A percentile compares a stretch with the other conserved stretches of the same genome.
phyloP scores from a whole-genome alignment of 2,888 invertebrate genomes.

The Tridacna gigas region DNA sequence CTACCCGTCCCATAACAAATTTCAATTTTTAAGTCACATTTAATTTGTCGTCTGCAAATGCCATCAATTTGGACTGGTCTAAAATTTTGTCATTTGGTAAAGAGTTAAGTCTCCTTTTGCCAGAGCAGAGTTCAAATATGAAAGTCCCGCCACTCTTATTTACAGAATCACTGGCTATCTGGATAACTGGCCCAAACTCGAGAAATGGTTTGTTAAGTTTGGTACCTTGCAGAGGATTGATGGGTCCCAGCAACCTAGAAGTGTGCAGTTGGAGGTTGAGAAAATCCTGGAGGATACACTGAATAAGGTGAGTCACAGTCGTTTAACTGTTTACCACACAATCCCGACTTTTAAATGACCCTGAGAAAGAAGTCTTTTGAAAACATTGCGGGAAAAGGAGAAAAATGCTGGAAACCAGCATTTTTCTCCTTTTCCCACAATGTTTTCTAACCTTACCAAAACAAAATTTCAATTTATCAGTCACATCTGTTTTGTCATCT shows the following conservation, averaged over 20 bases:
- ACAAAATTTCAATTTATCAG: too few species aligned
- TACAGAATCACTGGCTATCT: constrained; percentile 81
- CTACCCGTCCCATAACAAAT: too few species aligned
- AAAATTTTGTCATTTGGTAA: too few species aligned
- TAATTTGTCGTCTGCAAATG: too few species aligned
- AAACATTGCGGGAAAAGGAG: neutral
- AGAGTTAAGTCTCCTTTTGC: too few species aligned
- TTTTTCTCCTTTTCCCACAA: neutral
- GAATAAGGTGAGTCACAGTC: constrained; percentile 74
- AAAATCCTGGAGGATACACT: constrained; percentile 82
- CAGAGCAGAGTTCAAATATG: too few species aligned
- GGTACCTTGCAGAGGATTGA: constrained; percentile 81
- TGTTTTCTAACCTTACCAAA: too few species aligned
- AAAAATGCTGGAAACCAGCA: neutral
- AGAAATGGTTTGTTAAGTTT: constrained; percentile 83
- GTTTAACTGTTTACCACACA: too few species aligned
- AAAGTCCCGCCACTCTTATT: constrained; percentile 1
- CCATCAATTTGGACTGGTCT: too few species aligned
- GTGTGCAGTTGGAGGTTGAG: constrained; percentile 81
- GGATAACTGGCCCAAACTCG: constrained; percentile 83
- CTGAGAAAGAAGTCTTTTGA: too few species aligned
- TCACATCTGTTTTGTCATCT: too few species aligned
- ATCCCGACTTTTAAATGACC: neutral
- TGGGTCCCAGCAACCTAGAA: constrained; percentile 72
- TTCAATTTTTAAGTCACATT: too few species aligned